These are phyloP conservation scores for Archivesica marissinica DNA, from an alignment of 1,140 invertebrate species.

Conservation along the genomic window DNA sequence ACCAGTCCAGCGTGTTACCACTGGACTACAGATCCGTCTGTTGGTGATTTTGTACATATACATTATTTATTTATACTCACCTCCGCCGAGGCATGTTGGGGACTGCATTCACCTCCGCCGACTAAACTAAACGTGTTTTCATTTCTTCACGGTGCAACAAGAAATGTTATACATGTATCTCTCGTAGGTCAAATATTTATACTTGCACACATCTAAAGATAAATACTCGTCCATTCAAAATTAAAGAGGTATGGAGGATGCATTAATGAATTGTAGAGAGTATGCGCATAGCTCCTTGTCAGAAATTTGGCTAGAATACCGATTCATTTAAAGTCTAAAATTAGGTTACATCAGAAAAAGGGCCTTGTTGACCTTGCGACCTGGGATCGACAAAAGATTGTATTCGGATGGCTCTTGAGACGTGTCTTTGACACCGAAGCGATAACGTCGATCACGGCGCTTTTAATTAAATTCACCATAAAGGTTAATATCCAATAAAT, in stretches of 20 bases:
- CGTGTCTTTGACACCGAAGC: slow-evolving; percentile 8
- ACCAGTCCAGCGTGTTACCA: too few relatives aligned
- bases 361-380: not conserved
- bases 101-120: too few relatives aligned
- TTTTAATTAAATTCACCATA: slow-evolving; percentile 18
- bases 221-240: not conserved
- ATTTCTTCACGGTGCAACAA: too few relatives aligned
- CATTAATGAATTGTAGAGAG: slow-evolving; percentile 28
- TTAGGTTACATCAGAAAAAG: slow-evolving; percentile 37
- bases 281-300: not conserved
- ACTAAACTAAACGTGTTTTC: too few relatives aligned
- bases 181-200: slow-evolving; percentile 4
- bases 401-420: not conserved
- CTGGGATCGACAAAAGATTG: slow-evolving; percentile 17
- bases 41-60: too few relatives aligned
- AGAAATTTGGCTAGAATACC: slow-evolving; percentile 10
- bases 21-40: too few relatives aligned
- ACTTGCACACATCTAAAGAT: not conserved
- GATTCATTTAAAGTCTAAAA: slow-evolving; percentile 33
- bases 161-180: not conserved
- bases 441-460: not conserved
- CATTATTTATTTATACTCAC: too few relatives aligned
- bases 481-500: not conserved
- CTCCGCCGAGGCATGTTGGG: too few relatives aligned
- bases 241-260: slow-evolving; percentile 24